A percentile compares a stretch with the other conserved stretches of the same genome.
phyloP scores from a whole-genome alignment of 2,888 invertebrate species.

The Nymphalis polychloros region DNA sequence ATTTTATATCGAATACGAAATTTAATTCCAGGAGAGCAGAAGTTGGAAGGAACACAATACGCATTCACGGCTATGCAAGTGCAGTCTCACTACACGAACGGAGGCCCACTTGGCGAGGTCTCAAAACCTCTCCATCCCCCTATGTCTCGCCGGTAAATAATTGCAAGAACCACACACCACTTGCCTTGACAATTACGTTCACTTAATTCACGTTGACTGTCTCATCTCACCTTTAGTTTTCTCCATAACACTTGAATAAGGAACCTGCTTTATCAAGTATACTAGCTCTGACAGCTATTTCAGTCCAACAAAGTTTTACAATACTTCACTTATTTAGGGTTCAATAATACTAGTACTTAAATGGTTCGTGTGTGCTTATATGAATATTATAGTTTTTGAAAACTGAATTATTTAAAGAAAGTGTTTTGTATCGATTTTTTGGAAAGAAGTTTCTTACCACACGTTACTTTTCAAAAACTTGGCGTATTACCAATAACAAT shows the following conservation, averaged over 20 bases:
- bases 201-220: conserved; percentile 58
- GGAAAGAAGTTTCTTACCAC: too few relatives aligned
- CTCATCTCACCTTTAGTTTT: conserved; percentile 36
- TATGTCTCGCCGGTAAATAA: conserved; percentile 76
- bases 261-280: conserved; percentile 11
- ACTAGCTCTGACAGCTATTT: background rate
- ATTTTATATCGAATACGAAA: background rate
- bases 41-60: background rate
- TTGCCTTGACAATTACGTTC: conserved; percentile 73
- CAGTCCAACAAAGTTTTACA: background rate
- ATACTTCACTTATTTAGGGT: background rate
- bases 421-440: too few relatives aligned
- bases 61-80: background rate
- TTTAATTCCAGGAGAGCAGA: background rate
- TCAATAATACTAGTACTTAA: too few relatives aligned
- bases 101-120: conserved; percentile 17
- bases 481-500: too few relatives aligned
- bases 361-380: too few relatives aligned
- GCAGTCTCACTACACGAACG: conserved; percentile 12
- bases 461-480: too few relatives aligned
- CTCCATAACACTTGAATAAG: conserved; percentile 28
- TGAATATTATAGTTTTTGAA: too few relatives aligned
- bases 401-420: too few relatives aligned
- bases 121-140: conserved; percentile 74
- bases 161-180: conserved; percentile 67